Evolutionary conservation across 2,888 invertebrate species (phyloP).

Genomic region (Epistrophe grossulariae): DNA sequence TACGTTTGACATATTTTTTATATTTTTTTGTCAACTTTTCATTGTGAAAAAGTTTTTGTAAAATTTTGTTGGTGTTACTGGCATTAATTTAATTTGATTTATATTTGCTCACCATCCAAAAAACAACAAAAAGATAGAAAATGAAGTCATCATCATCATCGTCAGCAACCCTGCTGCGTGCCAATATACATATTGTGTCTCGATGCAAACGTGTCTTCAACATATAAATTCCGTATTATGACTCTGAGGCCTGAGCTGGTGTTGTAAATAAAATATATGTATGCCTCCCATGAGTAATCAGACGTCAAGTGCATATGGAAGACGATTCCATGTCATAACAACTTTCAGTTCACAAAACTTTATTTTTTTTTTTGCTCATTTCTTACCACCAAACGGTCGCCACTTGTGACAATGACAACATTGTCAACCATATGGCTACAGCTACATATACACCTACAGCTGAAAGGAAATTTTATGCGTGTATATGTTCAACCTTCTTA

Average conservation of each 20-base stretch:
- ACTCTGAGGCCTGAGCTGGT: conserved; percentile 21
- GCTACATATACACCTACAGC: background rate
- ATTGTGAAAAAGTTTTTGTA: background rate
- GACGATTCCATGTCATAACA: conserved; percentile 61
- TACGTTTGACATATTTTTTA: conserved; percentile 12
- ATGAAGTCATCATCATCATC: conserved; percentile 36
- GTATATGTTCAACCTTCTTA: conserved; percentile 54
- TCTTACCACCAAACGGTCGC: conserved; percentile 22
- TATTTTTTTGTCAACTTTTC: background rate
- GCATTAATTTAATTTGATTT: conserved; percentile 31
- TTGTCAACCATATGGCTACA: background rate
- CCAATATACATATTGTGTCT: conserved; percentile 45
- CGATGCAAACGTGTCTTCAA: conserved; percentile 2
- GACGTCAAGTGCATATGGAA: conserved; percentile 65
- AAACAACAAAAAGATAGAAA: conserved; percentile 12
- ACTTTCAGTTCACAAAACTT: conserved; percentile 39
- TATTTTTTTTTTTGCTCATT: conserved; percentile 12
- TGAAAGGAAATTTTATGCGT: conserved; percentile 38
- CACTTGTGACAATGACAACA: conserved; percentile 45
- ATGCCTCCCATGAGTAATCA: conserved; percentile 58
- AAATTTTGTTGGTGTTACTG: background rate
- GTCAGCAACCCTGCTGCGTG: conserved; percentile 8
- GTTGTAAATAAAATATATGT: background rate
- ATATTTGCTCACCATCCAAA: background rate
- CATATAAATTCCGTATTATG: conserved; percentile 13